These are phyloP conservation scores for Rhynchopsitta pachyrhyncha DNA, from an alignment of 2,113 vertebrate species.

Conservation along the genomic window DNA sequence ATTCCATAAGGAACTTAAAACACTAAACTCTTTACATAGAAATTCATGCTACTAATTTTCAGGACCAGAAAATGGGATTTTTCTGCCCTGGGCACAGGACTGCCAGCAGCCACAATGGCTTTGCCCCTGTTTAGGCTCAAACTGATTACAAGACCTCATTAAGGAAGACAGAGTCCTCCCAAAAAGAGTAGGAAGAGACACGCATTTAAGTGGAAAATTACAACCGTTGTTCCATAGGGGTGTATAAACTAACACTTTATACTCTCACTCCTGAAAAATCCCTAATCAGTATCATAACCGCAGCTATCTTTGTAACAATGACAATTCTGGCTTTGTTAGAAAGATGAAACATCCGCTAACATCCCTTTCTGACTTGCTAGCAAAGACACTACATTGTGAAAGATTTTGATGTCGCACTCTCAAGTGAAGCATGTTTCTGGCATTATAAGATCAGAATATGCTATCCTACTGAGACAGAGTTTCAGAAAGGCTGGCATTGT, in stretches of 20 bases:
- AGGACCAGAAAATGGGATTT: neutral
- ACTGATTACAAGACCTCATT: slow-evolving; percentile 51
- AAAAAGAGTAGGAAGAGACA: slow-evolving; percentile 36
- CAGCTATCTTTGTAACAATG: slow-evolving; percentile 20
- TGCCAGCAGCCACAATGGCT: neutral
- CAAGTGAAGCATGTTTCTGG: slow-evolving; percentile 61
- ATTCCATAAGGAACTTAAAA: neutral
- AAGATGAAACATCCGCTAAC: slow-evolving; percentile 41
- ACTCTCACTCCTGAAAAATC: slow-evolving; percentile 47
- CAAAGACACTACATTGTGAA: slow-evolving; percentile 40
- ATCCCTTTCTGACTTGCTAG: slow-evolving; percentile 54
- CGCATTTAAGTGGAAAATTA: slow-evolving; percentile 3
- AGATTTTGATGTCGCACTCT: slow-evolving; percentile 65
- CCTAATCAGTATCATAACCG: slow-evolving; percentile 19
- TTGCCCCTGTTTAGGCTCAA: slow-evolving; percentile 7
- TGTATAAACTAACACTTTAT: slow-evolving; percentile 57
- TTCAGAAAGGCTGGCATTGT: slow-evolving; percentile 59
- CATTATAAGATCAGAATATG: slow-evolving; percentile 66
- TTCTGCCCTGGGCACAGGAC: neutral
- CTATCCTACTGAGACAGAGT: slow-evolving; percentile 59
- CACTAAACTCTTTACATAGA: neutral
- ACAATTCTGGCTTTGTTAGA: slow-evolving; percentile 49
- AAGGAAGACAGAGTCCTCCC: neutral
- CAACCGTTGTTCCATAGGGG: neutral
- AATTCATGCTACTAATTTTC: neutral